phyloP scores from a whole-genome alignment of 2,888 invertebrate genomes.

The Dichetophora obliterata region DNA sequence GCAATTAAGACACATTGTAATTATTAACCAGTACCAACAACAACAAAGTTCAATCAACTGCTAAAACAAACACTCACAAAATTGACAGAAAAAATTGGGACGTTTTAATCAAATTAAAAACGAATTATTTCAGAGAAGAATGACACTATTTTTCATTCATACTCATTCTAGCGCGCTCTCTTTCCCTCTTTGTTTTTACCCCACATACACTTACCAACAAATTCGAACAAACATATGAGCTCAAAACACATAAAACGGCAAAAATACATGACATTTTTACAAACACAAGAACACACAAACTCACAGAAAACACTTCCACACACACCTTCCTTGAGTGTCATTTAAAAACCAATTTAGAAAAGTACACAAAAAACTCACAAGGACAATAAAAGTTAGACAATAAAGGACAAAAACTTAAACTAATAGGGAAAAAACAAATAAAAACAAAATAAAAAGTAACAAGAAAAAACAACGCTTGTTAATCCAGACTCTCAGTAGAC shows the following conservation, averaged over 20 bases:
- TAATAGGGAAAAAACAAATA: background rate
- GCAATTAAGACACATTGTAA: no score
- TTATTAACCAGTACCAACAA: no score
- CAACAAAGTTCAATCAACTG: no score
- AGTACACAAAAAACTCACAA: background rate
- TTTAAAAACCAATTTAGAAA: slow-evolving; percentile 39
- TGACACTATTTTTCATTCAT: background rate
- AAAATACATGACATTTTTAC: background rate
- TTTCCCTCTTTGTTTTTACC: background rate
- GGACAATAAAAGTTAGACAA: background rate
- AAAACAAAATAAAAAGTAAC: background rate
- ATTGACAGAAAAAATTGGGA: no score
- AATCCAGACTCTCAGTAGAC: slow-evolving; percentile 33
- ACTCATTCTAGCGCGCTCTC: background rate
- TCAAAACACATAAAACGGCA: no score
- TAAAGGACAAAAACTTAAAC: background rate
- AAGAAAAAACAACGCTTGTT: background rate
- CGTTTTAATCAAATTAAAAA: slow-evolving; percentile 4
- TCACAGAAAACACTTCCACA: background rate
- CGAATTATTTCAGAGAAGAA: background rate
- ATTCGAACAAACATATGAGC: background rate
- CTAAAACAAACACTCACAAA: no score
- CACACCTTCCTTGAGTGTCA: slow-evolving; percentile 14
- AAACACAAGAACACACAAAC: background rate
- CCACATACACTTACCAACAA: background rate